phyloP scores from a whole-genome alignment of 2,113 vertebrate genomes.

The Bungarus multicinctus region DNA sequence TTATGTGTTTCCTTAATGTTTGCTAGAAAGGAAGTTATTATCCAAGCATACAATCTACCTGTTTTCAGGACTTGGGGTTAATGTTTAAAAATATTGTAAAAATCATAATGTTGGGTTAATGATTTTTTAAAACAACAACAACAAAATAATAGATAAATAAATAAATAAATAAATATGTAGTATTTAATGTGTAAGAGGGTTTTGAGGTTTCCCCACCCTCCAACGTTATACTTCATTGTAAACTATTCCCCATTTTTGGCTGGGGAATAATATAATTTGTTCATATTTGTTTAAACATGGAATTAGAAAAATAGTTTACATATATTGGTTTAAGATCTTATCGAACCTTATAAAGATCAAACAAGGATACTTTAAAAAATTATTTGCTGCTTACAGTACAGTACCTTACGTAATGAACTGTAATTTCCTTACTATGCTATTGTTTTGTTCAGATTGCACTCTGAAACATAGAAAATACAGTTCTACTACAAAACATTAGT shows the following conservation, averaged over 20 bases:
- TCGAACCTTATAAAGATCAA: slow-evolving; percentile 30
- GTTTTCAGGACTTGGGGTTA: background rate
- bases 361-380: slow-evolving; percentile 22
- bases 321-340: slow-evolving; percentile 15
- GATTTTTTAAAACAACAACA: background rate
- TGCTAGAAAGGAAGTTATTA: background rate
- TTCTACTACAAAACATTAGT: background rate
- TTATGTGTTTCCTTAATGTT: background rate
- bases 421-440: slow-evolving; percentile 21
- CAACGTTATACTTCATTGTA: background rate
- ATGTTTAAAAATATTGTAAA: background rate
- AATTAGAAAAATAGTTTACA: slow-evolving; percentile 2
- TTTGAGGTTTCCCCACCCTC: background rate
- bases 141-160: background rate
- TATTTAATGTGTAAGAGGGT: slow-evolving; percentile 13
- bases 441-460: background rate
- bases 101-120: background rate
- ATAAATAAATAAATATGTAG: background rate
- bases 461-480: background rate
- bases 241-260: background rate
- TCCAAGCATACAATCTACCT: background rate
- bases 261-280: slow-evolving; percentile 26
- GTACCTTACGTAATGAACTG: slow-evolving; percentile 4
- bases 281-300: background rate
- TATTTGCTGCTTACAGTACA: slow-evolving; percentile 32